Evolutionary conservation across 2,113 vertebrate species (phyloP), one percentile per base, ranked within the genome.

Genomic region (Bos indicus): DNA sequence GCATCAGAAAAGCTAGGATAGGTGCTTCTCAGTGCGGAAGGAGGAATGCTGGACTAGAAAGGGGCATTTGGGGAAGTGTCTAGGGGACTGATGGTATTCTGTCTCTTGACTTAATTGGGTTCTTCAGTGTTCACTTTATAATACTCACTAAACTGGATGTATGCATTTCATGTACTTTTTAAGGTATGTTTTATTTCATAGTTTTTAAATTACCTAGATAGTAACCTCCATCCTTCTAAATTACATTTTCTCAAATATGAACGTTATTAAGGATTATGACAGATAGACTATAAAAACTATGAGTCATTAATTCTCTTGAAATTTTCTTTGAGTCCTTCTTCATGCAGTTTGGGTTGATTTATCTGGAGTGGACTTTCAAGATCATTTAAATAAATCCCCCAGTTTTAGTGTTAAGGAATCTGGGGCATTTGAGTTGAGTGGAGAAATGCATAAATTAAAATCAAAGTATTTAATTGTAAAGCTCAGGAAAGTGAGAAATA

Each of bases 381-480:
- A 94, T 91, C 95, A 81, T 85, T 95, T 96, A 96, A 88, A 57
- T 94, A 95, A 97, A 93, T 91, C 81, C 87, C 46, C 91, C 82
- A 60, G 57, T 93, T 97, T 91, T 81, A 84, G 64, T 94, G 89
- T 96, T 94, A 96, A 86, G 77, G 93, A 98, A 95, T 95, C 89
- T 84, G 95, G 89, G 86, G 71, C 78, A 48, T 89, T 95, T 94
- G 94, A 96, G 82, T 97, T 83, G 93, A 97, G 96, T 93, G 57
- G 89, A 98, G 89, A 97, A 96, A 97, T 88, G 97, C 91, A 96
- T 97, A 92, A 83, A 98, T 98, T 98, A 97, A 97, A 97, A 98
- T 97, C 97, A 95, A 91, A 98, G 94, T 97, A 95, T 97, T 95
- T 98, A 97, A 98, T 98, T 97, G 96, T 97, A 92, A 98, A 96